Conservation (phyloP, 2,888 invertebrate genomes). For the Himalopsyche tibetana region DNA sequence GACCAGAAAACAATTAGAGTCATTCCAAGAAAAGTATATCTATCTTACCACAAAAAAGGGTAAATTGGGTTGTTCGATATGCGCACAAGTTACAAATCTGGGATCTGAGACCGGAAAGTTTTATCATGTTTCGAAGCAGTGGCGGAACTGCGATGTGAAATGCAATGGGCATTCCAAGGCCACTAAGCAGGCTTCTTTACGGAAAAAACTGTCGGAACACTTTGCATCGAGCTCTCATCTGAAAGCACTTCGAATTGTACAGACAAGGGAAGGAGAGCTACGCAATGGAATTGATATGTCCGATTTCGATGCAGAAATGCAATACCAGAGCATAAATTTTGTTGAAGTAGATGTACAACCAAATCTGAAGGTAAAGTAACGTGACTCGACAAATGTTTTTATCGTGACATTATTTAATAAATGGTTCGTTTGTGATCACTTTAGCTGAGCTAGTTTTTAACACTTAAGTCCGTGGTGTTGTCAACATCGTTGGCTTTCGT, state of each 20-base stretch:
- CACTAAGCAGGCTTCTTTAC: not conserved
- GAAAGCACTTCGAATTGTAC: not conserved
- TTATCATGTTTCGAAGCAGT: conserved; percentile 11
- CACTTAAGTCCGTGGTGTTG: too few species aligned
- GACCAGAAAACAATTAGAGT: not conserved
- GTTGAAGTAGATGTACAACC: not conserved
- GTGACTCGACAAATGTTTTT: too few species aligned
- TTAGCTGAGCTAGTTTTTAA: too few species aligned
- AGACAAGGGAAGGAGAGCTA: not conserved
- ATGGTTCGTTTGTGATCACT: too few species aligned
- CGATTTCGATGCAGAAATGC: not conserved
- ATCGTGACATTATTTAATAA: too few species aligned
- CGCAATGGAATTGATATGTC: conserved; percentile 25
- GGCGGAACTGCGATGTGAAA: conserved; percentile 2
- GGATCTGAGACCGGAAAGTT: conserved; percentile 8
- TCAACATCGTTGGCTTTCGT: too few species aligned
- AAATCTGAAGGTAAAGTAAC: not conserved
- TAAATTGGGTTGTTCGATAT: not conserved
- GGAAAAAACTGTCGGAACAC: not conserved
- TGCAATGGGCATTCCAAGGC: not conserved
- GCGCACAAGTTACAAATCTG: conserved; percentile 1
- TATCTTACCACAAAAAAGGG: conserved; percentile 8
- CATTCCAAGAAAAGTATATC: conserved; percentile 8
- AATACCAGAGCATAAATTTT: not conserved
- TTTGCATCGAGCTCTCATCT: not conserved